Percentiles rank a stretch among this genome's conserved stretches.
Conservation (phyloP, 2,113 vertebrate species). For the Chloroceryle aenea region DNA sequence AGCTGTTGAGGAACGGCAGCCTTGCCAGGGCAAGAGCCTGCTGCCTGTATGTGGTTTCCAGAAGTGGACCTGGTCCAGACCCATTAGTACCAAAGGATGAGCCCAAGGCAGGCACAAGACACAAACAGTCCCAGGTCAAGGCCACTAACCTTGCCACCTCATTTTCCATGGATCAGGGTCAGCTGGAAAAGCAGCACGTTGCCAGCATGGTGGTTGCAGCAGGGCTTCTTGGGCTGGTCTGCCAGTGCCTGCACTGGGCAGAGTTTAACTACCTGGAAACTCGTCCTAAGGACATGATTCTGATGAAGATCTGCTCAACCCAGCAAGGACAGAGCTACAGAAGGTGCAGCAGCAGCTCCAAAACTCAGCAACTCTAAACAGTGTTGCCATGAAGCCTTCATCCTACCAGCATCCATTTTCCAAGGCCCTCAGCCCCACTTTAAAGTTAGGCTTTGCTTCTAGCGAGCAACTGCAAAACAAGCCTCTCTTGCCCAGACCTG, state of each 20-base stretch:
- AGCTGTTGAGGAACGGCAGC: neutral
- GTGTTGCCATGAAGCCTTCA: neutral
- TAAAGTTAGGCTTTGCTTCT: neutral
- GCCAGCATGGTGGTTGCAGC: neutral
- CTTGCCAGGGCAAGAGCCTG: neutral
- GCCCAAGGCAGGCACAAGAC: neutral
- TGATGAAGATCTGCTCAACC: neutral
- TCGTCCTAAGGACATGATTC: neutral
- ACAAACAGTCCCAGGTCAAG: neutral
- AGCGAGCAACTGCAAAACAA: neutral
- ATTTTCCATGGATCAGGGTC: neutral
- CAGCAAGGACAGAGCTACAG: neutral
- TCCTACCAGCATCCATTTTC: neutral
- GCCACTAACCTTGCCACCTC: neutral
- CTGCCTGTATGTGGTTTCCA: neutral
- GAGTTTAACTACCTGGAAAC: neutral
- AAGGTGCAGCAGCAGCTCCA: neutral
- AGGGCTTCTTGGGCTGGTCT: neutral
- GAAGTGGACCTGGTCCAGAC: no score
- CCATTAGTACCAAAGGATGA: neutral
- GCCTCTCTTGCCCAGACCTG: neutral
- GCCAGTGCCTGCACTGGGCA: fast-evolving
- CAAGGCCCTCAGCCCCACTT: neutral
- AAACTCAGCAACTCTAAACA: neutral
- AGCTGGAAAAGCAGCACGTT: neutral